phyloP scores from a whole-genome alignment of 2,888 invertebrate species.

The Luperina testacea region DNA sequence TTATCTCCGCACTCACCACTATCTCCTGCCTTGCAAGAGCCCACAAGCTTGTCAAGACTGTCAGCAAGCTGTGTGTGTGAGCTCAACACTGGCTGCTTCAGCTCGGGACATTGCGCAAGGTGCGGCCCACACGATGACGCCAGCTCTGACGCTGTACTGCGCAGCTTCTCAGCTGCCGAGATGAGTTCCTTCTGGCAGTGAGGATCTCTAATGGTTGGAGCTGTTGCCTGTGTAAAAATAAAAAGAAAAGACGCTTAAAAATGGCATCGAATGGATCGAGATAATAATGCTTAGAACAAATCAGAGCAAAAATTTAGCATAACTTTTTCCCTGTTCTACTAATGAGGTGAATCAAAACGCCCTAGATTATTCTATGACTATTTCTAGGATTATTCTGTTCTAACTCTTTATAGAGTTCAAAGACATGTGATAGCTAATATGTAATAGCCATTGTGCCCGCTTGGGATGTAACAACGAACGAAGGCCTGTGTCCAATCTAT shows the following conservation, averaged over 20 bases:
- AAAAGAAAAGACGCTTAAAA: not conserved
- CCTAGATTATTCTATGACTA: too few species aligned
- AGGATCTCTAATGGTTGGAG: constrained; percentile 65
- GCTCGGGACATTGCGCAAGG: constrained; percentile 32
- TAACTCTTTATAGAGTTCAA: too few species aligned
- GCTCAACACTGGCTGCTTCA: constrained; percentile 24
- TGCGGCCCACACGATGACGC: constrained; percentile 58
- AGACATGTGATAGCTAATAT: too few species aligned
- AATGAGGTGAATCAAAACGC: not conserved
- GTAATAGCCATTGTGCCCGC: too few species aligned
- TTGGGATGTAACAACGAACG: too few species aligned
- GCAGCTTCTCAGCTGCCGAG: constrained; percentile 64
- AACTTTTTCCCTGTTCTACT: not conserved
- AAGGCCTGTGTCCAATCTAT: too few species aligned
- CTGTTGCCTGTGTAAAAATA: constrained; percentile 66
- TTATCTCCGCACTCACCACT: constrained; percentile 12
- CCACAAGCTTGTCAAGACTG: constrained; percentile 61
- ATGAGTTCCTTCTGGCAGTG: constrained; percentile 66
- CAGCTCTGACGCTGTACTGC: constrained; percentile 59
- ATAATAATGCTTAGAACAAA: not conserved
- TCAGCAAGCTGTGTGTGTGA: constrained; percentile 52
- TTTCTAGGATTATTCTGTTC: too few species aligned
- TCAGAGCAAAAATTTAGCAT: not conserved
- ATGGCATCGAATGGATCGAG: not conserved
- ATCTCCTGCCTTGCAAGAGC: constrained; percentile 53